A percentile compares a stretch with the other conserved stretches of the same genome.
These are phyloP conservation scores for Tor tambroides DNA, from an alignment of 2,113 vertebrate species.

Conservation along the genomic window DNA sequence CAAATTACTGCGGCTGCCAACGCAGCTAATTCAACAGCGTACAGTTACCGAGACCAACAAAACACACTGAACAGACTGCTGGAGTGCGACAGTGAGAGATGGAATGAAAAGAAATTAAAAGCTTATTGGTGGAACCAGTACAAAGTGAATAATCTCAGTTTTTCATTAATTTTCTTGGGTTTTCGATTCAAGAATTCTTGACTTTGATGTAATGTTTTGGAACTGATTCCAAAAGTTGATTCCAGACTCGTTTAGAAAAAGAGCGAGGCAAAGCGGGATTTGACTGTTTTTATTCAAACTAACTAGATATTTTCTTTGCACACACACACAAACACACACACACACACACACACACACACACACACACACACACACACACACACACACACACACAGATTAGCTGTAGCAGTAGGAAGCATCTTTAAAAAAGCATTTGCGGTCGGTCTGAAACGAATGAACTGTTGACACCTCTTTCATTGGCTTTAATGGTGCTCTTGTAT, in stretches of 20 bases:
- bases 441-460: too few relatives aligned
- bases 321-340: too few relatives aligned
- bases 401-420: neutral
- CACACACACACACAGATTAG: neutral
- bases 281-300: neutral
- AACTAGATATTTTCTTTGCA: neutral
- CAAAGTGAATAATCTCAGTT: neutral
- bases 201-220: neutral
- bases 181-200: neutral
- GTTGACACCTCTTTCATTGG: too few relatives aligned
- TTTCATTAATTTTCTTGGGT: neutral
- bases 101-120: neutral
- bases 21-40: constrained; percentile 13
- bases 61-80: neutral
- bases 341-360: neutral
- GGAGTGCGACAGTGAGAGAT: neutral
- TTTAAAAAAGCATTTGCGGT: neutral
- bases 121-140: neutral
- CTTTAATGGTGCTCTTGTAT: too few relatives aligned
- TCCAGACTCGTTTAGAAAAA: neutral
- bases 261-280: neutral
- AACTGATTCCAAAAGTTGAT: neutral
- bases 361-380: neutral
- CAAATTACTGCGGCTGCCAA: constrained; percentile 8
- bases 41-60: neutral